Conservation (phyloP, 2,888 invertebrate genomes). For the Lypha dubia region DNA sequence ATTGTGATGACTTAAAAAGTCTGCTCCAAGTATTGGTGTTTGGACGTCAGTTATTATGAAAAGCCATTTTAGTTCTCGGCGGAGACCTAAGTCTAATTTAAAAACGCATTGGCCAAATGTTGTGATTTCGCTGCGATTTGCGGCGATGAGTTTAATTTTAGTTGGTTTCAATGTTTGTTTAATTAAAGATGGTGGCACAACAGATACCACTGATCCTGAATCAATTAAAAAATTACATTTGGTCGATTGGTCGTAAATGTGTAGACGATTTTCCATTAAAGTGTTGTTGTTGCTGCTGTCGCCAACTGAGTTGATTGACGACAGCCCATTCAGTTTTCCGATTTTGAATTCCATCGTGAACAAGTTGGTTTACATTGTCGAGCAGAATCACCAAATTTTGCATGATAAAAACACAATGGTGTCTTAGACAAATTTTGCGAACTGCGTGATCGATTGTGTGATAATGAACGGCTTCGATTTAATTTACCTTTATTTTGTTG, state of each 20-base stretch:
- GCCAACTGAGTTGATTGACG: constrained; percentile 50
- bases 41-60: constrained; percentile 72
- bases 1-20: constrained; percentile 63
- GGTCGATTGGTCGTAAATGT: constrained; percentile 43
- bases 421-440: too few relatives aligned
- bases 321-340: constrained; percentile 61
- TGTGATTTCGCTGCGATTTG: constrained; percentile 12
- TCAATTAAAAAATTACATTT: too few relatives aligned
- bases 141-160: constrained; percentile 68
- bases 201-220: too few relatives aligned
- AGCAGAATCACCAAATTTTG: constrained; percentile 47
- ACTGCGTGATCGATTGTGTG: too few relatives aligned
- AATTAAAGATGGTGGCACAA: constrained; percentile 60
- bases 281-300: constrained; percentile 49
- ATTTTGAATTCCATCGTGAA: constrained; percentile 8
- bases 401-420: constrained; percentile 58
- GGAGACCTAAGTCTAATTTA: constrained; percentile 68
- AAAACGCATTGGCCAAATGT: too few relatives aligned
- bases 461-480: too few relatives aligned
- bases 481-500: too few relatives aligned
- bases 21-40: constrained; percentile 70
- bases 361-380: constrained; percentile 50
- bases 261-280: constrained; percentile 15
- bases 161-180: constrained; percentile 40
- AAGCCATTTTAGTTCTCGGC: constrained; percentile 69